Evolutionary conservation across 1,140 invertebrate genomes (phyloP).

Genomic region (Lamellibrachia luymesi): DNA sequence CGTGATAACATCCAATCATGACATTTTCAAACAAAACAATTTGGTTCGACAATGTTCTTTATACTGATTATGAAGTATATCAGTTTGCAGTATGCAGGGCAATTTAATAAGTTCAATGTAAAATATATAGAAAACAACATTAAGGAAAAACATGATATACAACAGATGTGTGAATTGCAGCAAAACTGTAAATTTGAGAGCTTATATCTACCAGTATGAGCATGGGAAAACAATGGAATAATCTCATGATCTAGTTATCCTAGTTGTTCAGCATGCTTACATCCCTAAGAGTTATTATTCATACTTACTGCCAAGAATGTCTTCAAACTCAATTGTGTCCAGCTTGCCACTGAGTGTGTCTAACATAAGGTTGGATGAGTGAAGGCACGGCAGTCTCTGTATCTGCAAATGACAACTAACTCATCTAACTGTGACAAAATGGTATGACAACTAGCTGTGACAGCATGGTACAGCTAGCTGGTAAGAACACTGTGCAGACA

Average conservation of each 20-base stretch:
- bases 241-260: not conserved
- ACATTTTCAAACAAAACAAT: too few relatives aligned
- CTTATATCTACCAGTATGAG: too few relatives aligned
- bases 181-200: too few relatives aligned
- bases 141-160: too few relatives aligned
- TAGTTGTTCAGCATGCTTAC: not conserved
- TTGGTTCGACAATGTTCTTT: too few relatives aligned
- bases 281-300: not conserved
- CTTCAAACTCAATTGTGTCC: slow-evolving; percentile 77
- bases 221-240: not conserved
- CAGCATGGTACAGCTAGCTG: not conserved
- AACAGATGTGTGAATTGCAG: too few relatives aligned
- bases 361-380: slow-evolving; percentile 52
- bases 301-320: slow-evolving; percentile 70
- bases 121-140: too few relatives aligned
- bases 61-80: too few relatives aligned
- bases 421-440: not conserved
- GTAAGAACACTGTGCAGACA: not conserved
- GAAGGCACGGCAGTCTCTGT: slow-evolving; percentile 50
- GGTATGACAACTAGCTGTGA: not conserved
- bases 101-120: too few relatives aligned
- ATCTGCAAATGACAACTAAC: slow-evolving; percentile 38
- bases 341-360: slow-evolving; percentile 64
- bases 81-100: too few relatives aligned
- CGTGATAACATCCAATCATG: too few relatives aligned